Base-by-base conservation (phyloP, 1,140 invertebrate genomes). In the Polyergus mexicanus region DNA sequence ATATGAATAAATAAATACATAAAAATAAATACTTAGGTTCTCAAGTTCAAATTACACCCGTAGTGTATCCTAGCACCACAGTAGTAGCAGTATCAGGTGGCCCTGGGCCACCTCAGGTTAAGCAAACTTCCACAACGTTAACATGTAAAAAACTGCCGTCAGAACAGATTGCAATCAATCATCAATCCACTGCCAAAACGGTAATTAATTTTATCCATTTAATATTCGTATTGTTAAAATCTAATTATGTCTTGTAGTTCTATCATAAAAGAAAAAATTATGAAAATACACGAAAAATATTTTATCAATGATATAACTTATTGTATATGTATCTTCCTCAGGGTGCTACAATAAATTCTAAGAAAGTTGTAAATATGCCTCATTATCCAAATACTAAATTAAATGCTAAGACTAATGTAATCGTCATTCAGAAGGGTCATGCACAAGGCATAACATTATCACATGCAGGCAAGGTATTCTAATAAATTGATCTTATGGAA, bases 341-440 rank as follows among this genome's bases (percentile, higher is more conserved):
- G 92, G 80, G 86, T 85, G 86, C 90, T 58, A 88, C 88, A 25
- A 47, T 92, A 71, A 92, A 92, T 86, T 91, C 90, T 41, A 89
- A 89, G 84, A 92, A 92, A 88, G 88, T 86, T 84, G 78, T 93
- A 84, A 93, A 92, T 89, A 88, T 92, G 80, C 87, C 89, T 88
- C 81, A 89, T 66, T 74, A 93, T 84, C 58, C 91, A 19, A 92
- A 91, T 51, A 56, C 91, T 44, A 94, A 92, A 78, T 90, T 94
- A 85, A 78, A 81, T 4, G 84, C 88, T 80, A 95, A 94, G 85
- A 90, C 92, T 62, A 95, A 94, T 58, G 91, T 95, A 19, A 94
- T 95, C 68, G 91, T 95, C 38, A 90, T 95, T 66, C 92, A 94
- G 88, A 95, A 95, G 90, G 93, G 92, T 56, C 89, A 92, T 51